phyloP scores from a whole-genome alignment of 2,888 invertebrate species.

The Nymphalis c-album region DNA sequence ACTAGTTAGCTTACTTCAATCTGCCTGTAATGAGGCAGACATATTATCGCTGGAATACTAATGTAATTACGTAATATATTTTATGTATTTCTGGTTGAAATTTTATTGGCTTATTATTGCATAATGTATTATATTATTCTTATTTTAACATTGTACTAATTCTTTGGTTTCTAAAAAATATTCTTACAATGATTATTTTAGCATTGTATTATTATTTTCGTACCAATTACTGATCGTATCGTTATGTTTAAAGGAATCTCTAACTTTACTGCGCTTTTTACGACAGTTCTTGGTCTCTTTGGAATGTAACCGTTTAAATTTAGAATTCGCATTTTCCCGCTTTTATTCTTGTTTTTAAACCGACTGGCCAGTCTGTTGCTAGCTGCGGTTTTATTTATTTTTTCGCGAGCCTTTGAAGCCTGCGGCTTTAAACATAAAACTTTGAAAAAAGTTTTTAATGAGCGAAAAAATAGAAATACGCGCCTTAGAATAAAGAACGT shows the following conservation, averaged over 20 bases:
- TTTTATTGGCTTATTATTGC: too few species aligned
- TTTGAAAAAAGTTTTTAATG: slow-evolving; percentile 29
- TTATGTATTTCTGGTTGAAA: too few species aligned
- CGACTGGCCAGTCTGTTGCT: slow-evolving; percentile 49
- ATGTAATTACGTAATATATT: too few species aligned
- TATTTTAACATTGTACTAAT: too few species aligned
- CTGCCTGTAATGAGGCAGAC: too few species aligned
- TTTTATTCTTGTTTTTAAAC: slow-evolving; percentile 44
- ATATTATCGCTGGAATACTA: too few species aligned
- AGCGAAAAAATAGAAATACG: slow-evolving; percentile 16
- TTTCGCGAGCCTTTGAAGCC: slow-evolving; percentile 39
- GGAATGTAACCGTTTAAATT: slow-evolving; percentile 53
- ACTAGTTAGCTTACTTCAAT: too few species aligned
- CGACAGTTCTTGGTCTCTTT: slow-evolving; percentile 46
- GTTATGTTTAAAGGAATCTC: slow-evolving; percentile 30
- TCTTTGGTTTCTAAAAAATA: too few species aligned
- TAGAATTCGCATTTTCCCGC: slow-evolving; percentile 51
- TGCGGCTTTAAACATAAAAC: slow-evolving; percentile 29
- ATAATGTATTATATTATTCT: too few species aligned
- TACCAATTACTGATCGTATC: slow-evolving; percentile 20
- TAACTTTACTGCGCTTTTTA: slow-evolving; percentile 48
- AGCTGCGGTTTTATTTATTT: slow-evolving; percentile 41
- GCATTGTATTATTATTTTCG: too few species aligned
- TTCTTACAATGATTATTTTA: too few species aligned
- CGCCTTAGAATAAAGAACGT: slow-evolving; percentile 3